Evolutionary conservation across 2,113 vertebrate species (phyloP).

Genomic region (Lates calcarifer): DNA sequence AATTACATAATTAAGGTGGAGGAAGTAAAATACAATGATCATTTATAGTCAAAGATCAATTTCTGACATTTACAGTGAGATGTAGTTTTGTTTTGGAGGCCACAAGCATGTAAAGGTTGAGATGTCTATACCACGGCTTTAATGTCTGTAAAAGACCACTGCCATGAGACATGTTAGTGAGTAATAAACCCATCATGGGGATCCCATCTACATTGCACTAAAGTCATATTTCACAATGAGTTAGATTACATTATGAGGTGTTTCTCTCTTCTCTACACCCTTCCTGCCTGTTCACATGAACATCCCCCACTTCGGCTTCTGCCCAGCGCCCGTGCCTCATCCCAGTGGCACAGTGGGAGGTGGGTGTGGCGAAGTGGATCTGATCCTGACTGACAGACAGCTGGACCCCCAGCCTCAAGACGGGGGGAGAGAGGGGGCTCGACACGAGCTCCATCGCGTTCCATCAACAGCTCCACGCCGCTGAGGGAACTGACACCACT

Average conservation of each 20-base stretch:
- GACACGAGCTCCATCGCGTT: slow-evolving; percentile 7
- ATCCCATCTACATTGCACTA: slow-evolving; percentile 22
- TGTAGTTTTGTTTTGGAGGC: slow-evolving; percentile 2
- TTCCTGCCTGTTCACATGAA: background rate
- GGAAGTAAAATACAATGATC: background rate
- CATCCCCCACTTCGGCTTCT: background rate
- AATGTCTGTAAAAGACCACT: slow-evolving; percentile 15
- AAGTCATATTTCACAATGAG: background rate
- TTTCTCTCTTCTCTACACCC: background rate
- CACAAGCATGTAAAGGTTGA: background rate
- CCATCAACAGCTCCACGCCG: slow-evolving; percentile 15
- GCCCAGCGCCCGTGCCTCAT: background rate
- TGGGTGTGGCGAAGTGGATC: slow-evolving; percentile 2
- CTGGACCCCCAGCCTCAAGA: slow-evolving; percentile 19
- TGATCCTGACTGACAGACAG: slow-evolving; percentile 55
- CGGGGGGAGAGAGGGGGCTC: background rate
- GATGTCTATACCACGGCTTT: background rate
- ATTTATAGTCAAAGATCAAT: background rate
- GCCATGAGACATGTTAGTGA: slow-evolving; percentile 35
- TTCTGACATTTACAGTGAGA: background rate
- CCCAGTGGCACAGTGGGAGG: background rate
- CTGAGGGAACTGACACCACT: slow-evolving; percentile 34
- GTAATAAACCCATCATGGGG: slow-evolving; percentile 40
- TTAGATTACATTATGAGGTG: background rate
- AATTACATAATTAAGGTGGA: background rate